A percentile compares a stretch with the other conserved stretches of the same genome.
These are phyloP conservation scores for Cyprinella venusta DNA, from an alignment of 2,797 vertebrate genomes.

Conservation along the genomic window DNA sequence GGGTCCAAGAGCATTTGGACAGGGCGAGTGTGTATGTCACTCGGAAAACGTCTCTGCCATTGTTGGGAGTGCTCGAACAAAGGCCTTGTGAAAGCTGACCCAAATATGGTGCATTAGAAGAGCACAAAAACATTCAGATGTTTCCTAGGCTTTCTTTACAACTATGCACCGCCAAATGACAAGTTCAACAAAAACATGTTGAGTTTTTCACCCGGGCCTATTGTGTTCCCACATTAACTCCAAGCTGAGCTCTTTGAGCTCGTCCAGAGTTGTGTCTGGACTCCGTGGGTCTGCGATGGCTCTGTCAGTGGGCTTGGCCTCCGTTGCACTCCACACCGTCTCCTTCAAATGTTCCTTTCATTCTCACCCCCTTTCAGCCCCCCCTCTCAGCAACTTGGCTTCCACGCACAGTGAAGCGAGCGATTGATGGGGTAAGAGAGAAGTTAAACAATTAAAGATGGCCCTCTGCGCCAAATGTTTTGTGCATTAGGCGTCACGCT, in stretches of 20 bases:
- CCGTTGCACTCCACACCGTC: slow-evolving; percentile 73
- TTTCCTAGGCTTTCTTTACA: slow-evolving; percentile 81
- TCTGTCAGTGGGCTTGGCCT: slow-evolving; percentile 80
- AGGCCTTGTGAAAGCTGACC: slow-evolving; percentile 77
- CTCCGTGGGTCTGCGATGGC: slow-evolving; percentile 76
- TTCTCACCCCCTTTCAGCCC: slow-evolving; percentile 55
- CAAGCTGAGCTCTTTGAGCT: slow-evolving; percentile 81
- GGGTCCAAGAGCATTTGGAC: slow-evolving; percentile 75
- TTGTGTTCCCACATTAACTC: slow-evolving; percentile 84
- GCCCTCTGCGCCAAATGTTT: slow-evolving; percentile 66
- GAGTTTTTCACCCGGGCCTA: slow-evolving; percentile 80
- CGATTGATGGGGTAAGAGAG: slow-evolving; percentile 69
- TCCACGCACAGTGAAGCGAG: slow-evolving; percentile 68
- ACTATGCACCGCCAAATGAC: slow-evolving; percentile 83
- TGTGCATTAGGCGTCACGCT: slow-evolving; percentile 63
- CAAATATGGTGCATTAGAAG: slow-evolving; percentile 78
- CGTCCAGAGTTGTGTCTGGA: slow-evolving; percentile 82
- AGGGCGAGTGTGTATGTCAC: slow-evolving; percentile 68
- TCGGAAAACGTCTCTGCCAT: slow-evolving; percentile 73
- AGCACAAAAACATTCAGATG: slow-evolving; percentile 83
- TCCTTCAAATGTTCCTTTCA: slow-evolving; percentile 74
- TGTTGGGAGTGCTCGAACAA: slow-evolving; percentile 75
- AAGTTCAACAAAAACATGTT: slow-evolving; percentile 83
- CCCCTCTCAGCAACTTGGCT: slow-evolving; percentile 70
- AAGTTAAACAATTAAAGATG: slow-evolving; percentile 73